phyloP scores from a whole-genome alignment of 1,140 invertebrate species.

The Epicauta chinensis region DNA sequence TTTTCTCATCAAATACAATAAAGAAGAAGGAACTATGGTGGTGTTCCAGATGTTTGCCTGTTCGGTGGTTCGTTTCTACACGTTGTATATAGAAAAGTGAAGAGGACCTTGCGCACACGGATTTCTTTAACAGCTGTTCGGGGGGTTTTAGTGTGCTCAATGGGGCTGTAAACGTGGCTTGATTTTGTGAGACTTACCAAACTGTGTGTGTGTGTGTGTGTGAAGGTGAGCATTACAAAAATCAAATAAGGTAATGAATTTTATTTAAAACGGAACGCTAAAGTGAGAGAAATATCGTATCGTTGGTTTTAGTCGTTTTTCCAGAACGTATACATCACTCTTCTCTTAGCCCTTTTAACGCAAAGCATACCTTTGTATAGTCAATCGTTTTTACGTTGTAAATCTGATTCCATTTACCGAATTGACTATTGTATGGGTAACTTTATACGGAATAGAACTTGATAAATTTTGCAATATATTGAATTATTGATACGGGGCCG shows the following conservation, averaged over 20 bases:
- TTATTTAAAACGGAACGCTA: too few species aligned
- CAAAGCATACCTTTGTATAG: conserved; percentile 8
- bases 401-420: conserved; percentile 18
- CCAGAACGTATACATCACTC: conserved; percentile 14
- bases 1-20: too few species aligned
- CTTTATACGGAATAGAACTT: neutral
- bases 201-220: conserved; percentile 6
- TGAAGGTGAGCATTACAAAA: neutral
- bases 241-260: too few species aligned
- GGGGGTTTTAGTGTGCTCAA: too few species aligned
- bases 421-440: conserved; percentile 6
- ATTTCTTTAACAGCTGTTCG: conserved; percentile 14
- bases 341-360: conserved; percentile 14
- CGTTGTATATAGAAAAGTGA: neutral
- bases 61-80: conserved; percentile 3
- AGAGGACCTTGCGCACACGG: conserved; percentile 1
- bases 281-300: neutral
- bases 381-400: conserved; percentile 18
- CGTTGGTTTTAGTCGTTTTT: conserved; percentile 5
- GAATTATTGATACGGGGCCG: too few species aligned
- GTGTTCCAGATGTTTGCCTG: neutral
- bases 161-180: conserved; percentile 5
- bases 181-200: too few species aligned
- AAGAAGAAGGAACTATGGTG: too few species aligned
- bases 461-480: too few species aligned